Base-by-base conservation (phyloP, 2,113 vertebrate species). In the Archocentrus centrarchus region DNA sequence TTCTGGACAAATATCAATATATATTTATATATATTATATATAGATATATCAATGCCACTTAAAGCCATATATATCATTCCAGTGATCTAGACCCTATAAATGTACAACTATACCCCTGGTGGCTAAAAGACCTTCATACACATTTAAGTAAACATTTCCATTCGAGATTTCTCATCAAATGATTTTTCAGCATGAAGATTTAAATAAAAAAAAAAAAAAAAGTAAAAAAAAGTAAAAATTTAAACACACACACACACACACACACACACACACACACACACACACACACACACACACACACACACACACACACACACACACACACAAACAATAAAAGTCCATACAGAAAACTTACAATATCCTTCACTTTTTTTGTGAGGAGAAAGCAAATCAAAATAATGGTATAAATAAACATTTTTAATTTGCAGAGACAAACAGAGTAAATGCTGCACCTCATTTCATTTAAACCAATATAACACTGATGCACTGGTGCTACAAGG, bases 1-100 rank as follows among this genome's bases (percentile, higher is more conserved):
- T 91, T 92, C 81, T 93, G 90, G 90, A 95, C 94, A 95, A 94
- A 95, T 94, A 95, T 95, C 91, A 94, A 95, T 95, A 94, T 95
- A 91, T 93, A 83, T 84, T 83, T 90, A 92, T 91, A 91, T 90
- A 88, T 91, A 94, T 88, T 86, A 70, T 91, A 88, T 91, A 84
- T 84, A 86, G 83, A 82, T 92, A 95, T 95, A 94, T 95, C 92
- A 94, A 93, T 95, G 93, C 93, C 94, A 95, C 91, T 95, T 96
- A 93, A 95, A 95, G 94, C 93, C 93, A 94, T 91, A 93, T 79
- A 94, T 94, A 93, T 96, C 93, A 95, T 94, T 95, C 95, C 93
- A 93, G 92, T 94, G 93, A 95, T 94, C 94, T 95, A 95, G 89
- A 94, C 89, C 87, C 93, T 94, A 94, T 94, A 92, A 93, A 95